Evolutionary conservation across 2,113 vertebrate genomes (phyloP), one percentile per base, ranked within the genome.

Genomic region (Gallinago jamesoni): DNA sequence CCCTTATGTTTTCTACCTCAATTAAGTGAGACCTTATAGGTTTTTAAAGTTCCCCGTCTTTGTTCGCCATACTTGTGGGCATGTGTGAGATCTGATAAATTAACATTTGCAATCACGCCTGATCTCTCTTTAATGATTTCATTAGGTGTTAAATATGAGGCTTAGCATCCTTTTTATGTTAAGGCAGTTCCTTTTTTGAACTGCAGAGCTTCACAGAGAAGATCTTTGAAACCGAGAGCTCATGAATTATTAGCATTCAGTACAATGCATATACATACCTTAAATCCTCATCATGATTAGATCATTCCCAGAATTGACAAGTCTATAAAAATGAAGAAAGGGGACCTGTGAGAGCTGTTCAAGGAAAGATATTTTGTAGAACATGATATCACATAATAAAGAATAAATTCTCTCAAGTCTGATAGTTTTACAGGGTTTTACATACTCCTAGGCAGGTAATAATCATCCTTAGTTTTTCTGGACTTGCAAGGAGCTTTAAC

Each of bases 401-500:
- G 92, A 70, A 95, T 86, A 90, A 92, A 92, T 93, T 95, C 78
- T 93, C 73, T 86, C 84, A 93, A 97, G 92, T 89, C 48, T 86
- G 55, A 94, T 92, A 82, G 82, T 96, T 97, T 96, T 83, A 93
- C 88, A 85, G 76, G 83, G 84, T 81, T 79, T 97, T 96, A 87
- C 93, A 30, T 95, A 95, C 92, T 97, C 75, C 91, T 93, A 92
- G 94, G 74, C 94, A 97, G 96, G 97, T 97, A 97, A 97, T 97
- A 96, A 97, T 94, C 91, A 97, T 81, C 62, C 55, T 83, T 80
- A 74, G 45, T 9, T 52, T 86, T 72, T 87, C 59, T 87, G 70
- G 96, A 91, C 82, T 95, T 87, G 78, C 66, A 87, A 90, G 66
- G 81, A 93, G 85, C 48, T 92, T 94, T 96, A 97, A 88, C 45